These are phyloP conservation scores for Phalera bucephala DNA, from an alignment of 2,888 invertebrate species.

Conservation along the genomic window DNA sequence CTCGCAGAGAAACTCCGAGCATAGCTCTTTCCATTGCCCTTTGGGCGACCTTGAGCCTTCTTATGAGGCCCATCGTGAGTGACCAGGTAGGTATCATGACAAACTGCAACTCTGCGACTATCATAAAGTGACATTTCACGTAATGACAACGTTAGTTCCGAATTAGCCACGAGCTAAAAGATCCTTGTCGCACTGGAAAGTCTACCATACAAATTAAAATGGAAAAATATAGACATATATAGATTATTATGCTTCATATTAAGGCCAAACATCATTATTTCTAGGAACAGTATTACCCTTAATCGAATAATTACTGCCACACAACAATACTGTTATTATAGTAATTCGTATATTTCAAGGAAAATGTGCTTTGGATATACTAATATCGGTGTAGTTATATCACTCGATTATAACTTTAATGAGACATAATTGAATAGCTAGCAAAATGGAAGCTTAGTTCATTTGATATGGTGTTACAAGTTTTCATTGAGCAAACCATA, in stretches of 20 bases:
- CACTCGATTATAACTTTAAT: neutral
- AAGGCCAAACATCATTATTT: neutral
- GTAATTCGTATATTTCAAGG: neutral
- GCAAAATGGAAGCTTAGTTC: slow-evolving; percentile 52
- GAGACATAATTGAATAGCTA: slow-evolving; percentile 13
- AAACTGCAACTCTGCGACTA: no score
- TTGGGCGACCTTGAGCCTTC: no score
- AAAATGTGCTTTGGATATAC: neutral
- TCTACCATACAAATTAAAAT: no score
- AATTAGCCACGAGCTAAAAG: no score
- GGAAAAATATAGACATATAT: no score
- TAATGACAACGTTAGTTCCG: no score
- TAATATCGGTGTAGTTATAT: neutral
- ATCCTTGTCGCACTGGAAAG: no score
- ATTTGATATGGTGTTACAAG: slow-evolving; percentile 52
- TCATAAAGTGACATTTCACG: no score
- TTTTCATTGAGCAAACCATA: slow-evolving; percentile 47
- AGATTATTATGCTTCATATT: neutral
- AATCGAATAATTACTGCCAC: neutral
- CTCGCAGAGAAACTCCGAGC: no score
- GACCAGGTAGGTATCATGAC: no score
- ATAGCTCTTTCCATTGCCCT: no score
- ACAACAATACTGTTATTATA: neutral
- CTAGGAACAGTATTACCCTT: neutral
- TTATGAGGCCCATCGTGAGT: no score